phyloP scores from a whole-genome alignment of 2,888 invertebrate species.

The Elegia similella region DNA sequence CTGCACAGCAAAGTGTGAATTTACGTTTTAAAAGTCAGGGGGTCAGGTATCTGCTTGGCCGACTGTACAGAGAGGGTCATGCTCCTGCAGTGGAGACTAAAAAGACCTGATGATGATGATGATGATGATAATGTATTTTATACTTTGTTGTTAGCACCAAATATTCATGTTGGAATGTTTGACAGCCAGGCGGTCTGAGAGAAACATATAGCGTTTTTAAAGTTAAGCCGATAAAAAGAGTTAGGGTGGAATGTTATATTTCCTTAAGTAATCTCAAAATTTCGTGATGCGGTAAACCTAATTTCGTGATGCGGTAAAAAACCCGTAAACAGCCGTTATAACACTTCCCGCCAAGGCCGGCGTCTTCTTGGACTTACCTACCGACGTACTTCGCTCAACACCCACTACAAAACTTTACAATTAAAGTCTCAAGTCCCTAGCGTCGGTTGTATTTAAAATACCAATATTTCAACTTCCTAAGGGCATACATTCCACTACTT shows the following conservation, averaged over 20 bases:
- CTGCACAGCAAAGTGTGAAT: too few species aligned
- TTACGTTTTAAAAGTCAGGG: too few species aligned
- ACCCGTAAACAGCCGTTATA: conserved; percentile 30
- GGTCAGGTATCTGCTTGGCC: too few species aligned
- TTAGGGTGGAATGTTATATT: not conserved
- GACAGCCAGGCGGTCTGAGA: too few species aligned
- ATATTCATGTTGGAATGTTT: too few species aligned
- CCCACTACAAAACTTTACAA: conserved; percentile 15
- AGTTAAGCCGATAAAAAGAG: too few species aligned
- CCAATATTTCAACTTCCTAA: conserved; percentile 10
- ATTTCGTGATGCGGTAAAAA: conserved; percentile 21
- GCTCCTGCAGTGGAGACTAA: too few species aligned
- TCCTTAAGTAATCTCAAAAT: not conserved
- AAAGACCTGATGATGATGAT: too few species aligned
- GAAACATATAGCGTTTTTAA: too few species aligned
- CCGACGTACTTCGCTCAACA: conserved; percentile 31
- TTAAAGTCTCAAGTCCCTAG: conserved; percentile 18
- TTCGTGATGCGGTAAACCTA: not conserved
- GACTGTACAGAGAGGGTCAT: too few species aligned
- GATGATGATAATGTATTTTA: too few species aligned
- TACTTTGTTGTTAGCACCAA: too few species aligned
- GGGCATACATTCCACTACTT: conserved; percentile 17
- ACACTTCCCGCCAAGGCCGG: conserved; percentile 42
- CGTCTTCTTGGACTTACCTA: conserved; percentile 35
- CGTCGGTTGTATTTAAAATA: conserved; percentile 12